Conservation (phyloP, 1,140 invertebrate genomes). For the Neotoxoptera formosana region DNA sequence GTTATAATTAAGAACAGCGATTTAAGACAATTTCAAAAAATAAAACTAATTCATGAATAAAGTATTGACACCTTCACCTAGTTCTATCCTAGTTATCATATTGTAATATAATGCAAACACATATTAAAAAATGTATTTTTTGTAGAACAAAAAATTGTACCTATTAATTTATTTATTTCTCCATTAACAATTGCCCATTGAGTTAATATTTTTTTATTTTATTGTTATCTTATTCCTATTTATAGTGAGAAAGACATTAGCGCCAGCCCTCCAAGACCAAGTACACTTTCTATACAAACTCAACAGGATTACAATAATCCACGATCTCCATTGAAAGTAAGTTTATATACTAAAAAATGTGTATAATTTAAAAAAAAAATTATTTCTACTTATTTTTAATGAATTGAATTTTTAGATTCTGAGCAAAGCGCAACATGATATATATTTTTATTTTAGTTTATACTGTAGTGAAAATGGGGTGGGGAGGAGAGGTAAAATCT, state of each 20-base stretch:
- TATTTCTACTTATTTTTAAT: not conserved
- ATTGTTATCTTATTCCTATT: not conserved
- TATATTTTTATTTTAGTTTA: not conserved
- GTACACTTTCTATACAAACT: constrained; percentile 71
- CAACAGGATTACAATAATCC: constrained; percentile 48
- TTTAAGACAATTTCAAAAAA: not conserved
- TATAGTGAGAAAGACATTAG: constrained; percentile 59
- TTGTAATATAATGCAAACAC: not conserved
- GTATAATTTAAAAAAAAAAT: not conserved
- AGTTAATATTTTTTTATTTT: not conserved
- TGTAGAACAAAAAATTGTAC: not conserved
- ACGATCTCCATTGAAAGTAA: constrained; percentile 62
- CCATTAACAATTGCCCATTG: not conserved
- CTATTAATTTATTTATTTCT: not conserved
- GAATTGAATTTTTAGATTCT: not conserved
- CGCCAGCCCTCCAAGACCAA: constrained; percentile 73
- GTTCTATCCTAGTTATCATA: not conserved
- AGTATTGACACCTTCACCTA: not conserved
- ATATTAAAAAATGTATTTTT: not conserved
- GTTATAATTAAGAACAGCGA: not conserved
- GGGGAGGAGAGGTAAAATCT: too few species aligned
- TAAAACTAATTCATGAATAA: not conserved
- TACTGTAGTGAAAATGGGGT: not conserved
- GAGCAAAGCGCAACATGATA: not conserved
- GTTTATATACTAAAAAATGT: constrained; percentile 38